phyloP scores from a whole-genome alignment of 2,113 vertebrate genomes.

The Corynorhinus townsendii region DNA sequence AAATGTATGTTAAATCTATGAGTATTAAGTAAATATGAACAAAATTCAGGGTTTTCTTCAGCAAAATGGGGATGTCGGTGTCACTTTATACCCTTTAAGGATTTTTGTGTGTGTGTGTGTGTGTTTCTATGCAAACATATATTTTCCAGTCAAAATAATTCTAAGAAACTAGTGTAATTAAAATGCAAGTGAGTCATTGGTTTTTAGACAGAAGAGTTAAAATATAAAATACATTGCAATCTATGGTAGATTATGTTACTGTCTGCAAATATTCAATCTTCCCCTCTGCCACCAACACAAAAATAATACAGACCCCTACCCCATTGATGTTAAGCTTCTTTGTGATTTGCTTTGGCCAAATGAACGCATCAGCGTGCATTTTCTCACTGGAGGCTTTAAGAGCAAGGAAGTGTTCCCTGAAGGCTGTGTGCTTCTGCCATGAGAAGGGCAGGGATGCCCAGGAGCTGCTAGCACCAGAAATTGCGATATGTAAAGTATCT shows the following conservation, averaged over 20 bases:
- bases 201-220: background rate
- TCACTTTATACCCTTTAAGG: background rate
- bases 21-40: background rate
- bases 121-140: background rate
- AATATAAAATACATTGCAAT: background rate
- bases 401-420: accelerated
- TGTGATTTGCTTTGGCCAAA: background rate
- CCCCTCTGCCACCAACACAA: background rate
- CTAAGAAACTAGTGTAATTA: background rate
- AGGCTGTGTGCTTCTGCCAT: background rate
- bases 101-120: background rate
- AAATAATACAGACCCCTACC: background rate
- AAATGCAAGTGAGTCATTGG: background rate
- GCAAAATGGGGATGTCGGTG: background rate
- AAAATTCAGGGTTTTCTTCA: background rate
- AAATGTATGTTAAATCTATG: background rate
- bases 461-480: background rate
- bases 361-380: background rate
- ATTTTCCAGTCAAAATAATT: background rate
- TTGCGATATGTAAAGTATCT: accelerated
- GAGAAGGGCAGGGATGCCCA: accelerated
- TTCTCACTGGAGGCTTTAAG: background rate
- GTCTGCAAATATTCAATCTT: background rate
- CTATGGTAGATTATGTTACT: background rate
- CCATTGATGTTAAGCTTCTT: accelerated